These are phyloP conservation scores for Asteroscopus sphinx DNA, from an alignment of 2,888 invertebrate species.

Conservation along the genomic window DNA sequence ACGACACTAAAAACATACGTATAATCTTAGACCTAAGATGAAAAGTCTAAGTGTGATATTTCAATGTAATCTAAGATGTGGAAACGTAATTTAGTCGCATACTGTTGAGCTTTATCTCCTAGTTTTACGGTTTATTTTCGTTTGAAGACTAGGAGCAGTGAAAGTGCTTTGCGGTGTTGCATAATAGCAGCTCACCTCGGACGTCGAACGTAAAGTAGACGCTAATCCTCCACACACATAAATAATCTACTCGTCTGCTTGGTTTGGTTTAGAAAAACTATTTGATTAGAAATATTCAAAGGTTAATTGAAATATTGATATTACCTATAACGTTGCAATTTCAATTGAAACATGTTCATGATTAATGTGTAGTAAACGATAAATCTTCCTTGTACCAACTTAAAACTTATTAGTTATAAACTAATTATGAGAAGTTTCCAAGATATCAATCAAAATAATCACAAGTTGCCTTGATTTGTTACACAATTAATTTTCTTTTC, in stretches of 20 bases:
- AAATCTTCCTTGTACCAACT: too few relatives aligned
- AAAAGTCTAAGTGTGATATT: slow-evolving; percentile 41
- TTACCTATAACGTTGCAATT: too few relatives aligned
- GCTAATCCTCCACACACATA: slow-evolving; percentile 60
- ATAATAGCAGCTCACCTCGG: slow-evolving; percentile 79
- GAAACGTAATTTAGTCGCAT: slow-evolving; percentile 4
- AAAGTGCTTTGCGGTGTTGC: slow-evolving; percentile 81
- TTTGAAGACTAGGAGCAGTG: slow-evolving; percentile 71
- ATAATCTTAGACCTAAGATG: slow-evolving; percentile 41
- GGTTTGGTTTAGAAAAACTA: background rate
- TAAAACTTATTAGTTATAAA: too few relatives aligned
- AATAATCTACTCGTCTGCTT: slow-evolving; percentile 47
- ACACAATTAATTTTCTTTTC: background rate
- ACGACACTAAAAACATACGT: slow-evolving; percentile 17
- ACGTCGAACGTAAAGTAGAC: slow-evolving; percentile 64
- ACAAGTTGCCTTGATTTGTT: background rate
- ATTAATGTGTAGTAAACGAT: too few relatives aligned
- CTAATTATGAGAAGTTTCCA: too few relatives aligned
- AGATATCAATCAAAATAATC: background rate
- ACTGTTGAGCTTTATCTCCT: slow-evolving; percentile 23
- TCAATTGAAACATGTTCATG: too few relatives aligned
- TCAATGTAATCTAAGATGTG: slow-evolving; percentile 51
- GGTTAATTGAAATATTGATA: background rate
- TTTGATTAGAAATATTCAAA: background rate
- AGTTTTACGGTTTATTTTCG: slow-evolving; percentile 64